Conservation (phyloP, 2,888 invertebrate genomes). For the Xestia c-nigrum region DNA sequence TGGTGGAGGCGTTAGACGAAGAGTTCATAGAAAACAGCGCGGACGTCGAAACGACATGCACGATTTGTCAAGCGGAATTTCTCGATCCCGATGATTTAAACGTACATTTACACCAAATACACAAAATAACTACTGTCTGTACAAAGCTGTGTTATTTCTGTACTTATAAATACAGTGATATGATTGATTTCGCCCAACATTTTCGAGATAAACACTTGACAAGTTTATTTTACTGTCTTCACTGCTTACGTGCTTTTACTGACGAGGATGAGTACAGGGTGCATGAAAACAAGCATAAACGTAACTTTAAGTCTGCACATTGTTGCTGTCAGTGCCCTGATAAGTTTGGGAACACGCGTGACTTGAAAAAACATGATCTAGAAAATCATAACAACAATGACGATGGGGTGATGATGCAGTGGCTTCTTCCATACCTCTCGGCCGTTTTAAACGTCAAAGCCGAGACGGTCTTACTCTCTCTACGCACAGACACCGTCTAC, state of each 20-base stretch:
- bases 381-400: constrained; percentile 65
- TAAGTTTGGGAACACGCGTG: constrained; percentile 61
- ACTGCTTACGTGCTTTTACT: constrained; percentile 76
- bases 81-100: constrained; percentile 80
- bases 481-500: constrained; percentile 57
- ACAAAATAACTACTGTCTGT: constrained; percentile 50
- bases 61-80: constrained; percentile 73
- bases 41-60: constrained; percentile 58
- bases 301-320: constrained; percentile 44
- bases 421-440: constrained; percentile 73
- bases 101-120: constrained; percentile 78
- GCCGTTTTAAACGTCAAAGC: constrained; percentile 76
- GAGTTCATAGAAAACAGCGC: constrained; percentile 19
- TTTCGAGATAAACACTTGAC: constrained; percentile 75
- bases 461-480: constrained; percentile 66
- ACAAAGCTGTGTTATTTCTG: constrained; percentile 76
- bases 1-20: constrained; percentile 38
- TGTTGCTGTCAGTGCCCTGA: constrained; percentile 78
- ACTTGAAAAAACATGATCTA: constrained; percentile 70
- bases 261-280: constrained; percentile 52
- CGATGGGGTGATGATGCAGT: constrained; percentile 74
- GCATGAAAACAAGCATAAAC: constrained; percentile 77
- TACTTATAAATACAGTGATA: constrained; percentile 62
- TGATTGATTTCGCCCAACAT: constrained; percentile 76
- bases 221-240: constrained; percentile 71